phyloP scores from a whole-genome alignment of 2,113 vertebrate species.

The Callocephalon fimbriatum region DNA sequence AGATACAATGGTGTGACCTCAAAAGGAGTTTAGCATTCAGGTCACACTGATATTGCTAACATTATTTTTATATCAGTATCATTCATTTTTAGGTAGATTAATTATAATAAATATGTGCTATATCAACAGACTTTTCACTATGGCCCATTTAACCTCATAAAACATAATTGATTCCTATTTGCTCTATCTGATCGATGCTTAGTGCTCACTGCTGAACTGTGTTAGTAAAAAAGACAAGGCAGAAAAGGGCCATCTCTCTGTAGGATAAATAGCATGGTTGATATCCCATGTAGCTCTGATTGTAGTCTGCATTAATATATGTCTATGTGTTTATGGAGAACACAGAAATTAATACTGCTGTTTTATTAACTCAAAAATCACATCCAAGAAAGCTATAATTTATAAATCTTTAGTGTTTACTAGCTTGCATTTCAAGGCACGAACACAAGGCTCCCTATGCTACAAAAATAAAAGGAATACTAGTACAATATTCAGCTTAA shows the following conservation, averaged over 20 bases:
- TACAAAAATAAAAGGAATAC: not conserved
- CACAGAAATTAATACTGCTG: not conserved
- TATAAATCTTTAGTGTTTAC: not conserved
- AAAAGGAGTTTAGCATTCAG: constrained; percentile 24
- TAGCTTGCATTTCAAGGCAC: not conserved
- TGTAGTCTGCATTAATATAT: constrained; percentile 11
- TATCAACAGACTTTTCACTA: constrained; percentile 75
- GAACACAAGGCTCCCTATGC: not conserved
- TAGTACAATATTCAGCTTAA: not conserved
- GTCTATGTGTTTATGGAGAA: not conserved
- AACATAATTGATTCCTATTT: constrained; percentile 76
- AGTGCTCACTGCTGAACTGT: constrained; percentile 43
- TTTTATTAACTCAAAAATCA: constrained; percentile 24
- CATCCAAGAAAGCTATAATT: not conserved
- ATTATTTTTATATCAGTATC: constrained; percentile 68
- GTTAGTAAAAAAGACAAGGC: constrained; percentile 37
- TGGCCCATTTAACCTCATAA: constrained; percentile 73
- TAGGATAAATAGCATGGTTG: not conserved
- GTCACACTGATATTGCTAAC: constrained; percentile 22
- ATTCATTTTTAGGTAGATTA: constrained; percentile 75
- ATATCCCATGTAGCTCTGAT: not conserved
- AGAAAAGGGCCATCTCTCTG: constrained; percentile 1
- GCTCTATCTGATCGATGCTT: constrained; percentile 67
- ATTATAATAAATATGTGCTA: constrained; percentile 74
- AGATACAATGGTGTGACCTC: not conserved